phyloP scores from a whole-genome alignment of 2,113 vertebrate genomes.

The Lepus timidus region DNA sequence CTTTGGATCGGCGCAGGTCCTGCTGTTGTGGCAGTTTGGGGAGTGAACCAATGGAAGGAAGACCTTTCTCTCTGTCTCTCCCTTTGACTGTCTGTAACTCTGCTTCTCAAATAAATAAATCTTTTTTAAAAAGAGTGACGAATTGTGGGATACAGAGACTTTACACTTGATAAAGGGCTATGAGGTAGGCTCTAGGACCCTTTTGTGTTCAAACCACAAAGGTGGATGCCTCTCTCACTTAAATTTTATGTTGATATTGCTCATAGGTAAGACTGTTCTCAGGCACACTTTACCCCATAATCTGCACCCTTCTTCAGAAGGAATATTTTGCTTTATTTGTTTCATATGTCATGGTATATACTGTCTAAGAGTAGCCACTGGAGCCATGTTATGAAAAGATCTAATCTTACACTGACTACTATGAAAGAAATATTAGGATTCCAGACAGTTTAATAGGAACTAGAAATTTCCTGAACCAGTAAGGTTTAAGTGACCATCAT shows the following conservation, averaged over 20 bases:
- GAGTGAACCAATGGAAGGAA: no score
- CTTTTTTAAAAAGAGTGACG: background rate
- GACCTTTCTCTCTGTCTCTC: no score
- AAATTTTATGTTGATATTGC: background rate
- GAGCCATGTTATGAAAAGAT: background rate
- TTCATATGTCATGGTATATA: background rate
- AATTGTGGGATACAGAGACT: background rate
- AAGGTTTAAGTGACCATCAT: background rate
- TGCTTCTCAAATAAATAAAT: no score
- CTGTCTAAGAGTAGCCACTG: background rate
- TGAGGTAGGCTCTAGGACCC: rapidly evolving
- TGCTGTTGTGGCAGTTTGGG: no score
- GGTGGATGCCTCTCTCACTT: background rate
- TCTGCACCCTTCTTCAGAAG: background rate
- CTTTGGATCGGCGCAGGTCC: no score
- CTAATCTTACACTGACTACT: background rate
- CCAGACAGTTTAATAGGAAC: background rate
- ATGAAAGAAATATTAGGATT: background rate
- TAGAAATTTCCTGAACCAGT: background rate
- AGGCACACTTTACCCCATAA: background rate
- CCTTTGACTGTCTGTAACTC: no score
- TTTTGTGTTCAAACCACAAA: background rate
- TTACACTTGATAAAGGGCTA: background rate
- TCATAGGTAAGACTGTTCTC: background rate
- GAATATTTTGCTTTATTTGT: background rate